These are phyloP conservation scores for Leptinotarsa lineolata DNA, from an alignment of 1,140 invertebrate species.

Conservation along the genomic window DNA sequence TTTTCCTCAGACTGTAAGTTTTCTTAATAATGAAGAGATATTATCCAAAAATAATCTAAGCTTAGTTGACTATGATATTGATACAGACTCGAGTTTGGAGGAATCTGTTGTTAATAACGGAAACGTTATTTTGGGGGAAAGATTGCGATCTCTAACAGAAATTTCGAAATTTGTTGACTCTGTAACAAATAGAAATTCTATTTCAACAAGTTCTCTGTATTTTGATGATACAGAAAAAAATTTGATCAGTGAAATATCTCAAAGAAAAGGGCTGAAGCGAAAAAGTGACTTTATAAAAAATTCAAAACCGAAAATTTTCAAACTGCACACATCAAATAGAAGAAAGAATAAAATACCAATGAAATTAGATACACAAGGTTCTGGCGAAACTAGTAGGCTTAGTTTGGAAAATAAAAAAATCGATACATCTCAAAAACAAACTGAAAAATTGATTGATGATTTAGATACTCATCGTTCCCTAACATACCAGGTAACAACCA, in stretches of 20 bases:
- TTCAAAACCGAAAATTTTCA: constrained; percentile 41
- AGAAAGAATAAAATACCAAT: constrained; percentile 49
- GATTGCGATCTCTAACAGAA: constrained; percentile 25
- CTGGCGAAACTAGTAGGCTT: not conserved
- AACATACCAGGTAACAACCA: constrained; percentile 4
- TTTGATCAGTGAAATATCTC: constrained; percentile 47
- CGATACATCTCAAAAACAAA: not conserved
- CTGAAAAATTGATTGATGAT: not conserved
- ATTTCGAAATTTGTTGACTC: constrained; percentile 33
- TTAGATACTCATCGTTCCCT: constrained; percentile 2
- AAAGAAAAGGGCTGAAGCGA: constrained; percentile 46
- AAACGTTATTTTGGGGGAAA: constrained; percentile 28
- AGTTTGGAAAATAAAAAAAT: not conserved
- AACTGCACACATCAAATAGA: constrained; percentile 39
- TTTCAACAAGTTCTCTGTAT: constrained; percentile 32
- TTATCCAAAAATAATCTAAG: not conserved
- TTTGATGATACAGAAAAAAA: constrained; percentile 45
- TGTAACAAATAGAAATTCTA: constrained; percentile 20
- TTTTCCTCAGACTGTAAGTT: constrained; percentile 32
- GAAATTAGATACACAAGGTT: constrained; percentile 36
- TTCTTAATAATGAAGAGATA: constrained; percentile 10
- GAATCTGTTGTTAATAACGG: constrained; percentile 28
- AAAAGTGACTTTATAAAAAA: constrained; percentile 44
- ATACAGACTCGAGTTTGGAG: constrained; percentile 34
- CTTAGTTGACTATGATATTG: constrained; percentile 47